Percentiles rank a stretch among this genome's conserved stretches.
These are phyloP conservation scores for Neostethus bicornis DNA, from an alignment of 2,797 vertebrate species.

Conservation along the genomic window DNA sequence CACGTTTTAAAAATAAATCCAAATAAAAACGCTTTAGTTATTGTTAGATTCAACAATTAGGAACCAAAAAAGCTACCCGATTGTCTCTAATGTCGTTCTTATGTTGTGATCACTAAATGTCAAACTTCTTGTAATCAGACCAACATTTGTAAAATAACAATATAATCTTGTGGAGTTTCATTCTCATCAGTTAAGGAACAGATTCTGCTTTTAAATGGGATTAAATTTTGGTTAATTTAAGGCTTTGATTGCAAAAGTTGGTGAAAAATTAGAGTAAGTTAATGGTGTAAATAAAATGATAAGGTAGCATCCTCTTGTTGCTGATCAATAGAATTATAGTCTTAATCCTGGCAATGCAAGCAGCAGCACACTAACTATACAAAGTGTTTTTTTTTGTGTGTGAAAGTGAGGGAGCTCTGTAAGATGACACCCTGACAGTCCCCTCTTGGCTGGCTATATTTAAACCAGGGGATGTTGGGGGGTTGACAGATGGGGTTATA, in stretches of 20 bases:
- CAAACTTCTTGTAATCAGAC: background rate
- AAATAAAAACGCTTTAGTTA: background rate
- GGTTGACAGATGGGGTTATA: conserved; percentile 75
- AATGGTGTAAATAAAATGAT: background rate
- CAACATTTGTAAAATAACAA: background rate
- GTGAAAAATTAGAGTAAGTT: too few relatives aligned
- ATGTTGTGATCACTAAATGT: background rate
- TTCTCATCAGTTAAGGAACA: background rate
- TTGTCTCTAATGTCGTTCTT: background rate
- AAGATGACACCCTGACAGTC: conserved; percentile 77
- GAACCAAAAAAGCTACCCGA: fast-evolving
- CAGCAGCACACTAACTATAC: conserved; percentile 28
- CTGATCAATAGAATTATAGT: background rate
- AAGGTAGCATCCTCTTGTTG: background rate
- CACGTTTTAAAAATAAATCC: background rate
- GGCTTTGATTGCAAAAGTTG: conserved; percentile 4
- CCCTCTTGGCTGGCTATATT: conserved; percentile 79
- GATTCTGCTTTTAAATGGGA: background rate
- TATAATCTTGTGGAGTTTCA: too few relatives aligned
- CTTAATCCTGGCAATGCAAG: conserved; percentile 1
- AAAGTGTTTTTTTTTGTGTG: conserved; percentile 63
- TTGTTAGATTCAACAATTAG: too few relatives aligned
- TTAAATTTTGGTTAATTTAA: background rate
- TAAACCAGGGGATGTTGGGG: conserved; percentile 70
- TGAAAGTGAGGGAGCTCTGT: conserved; percentile 56